phyloP scores from a whole-genome alignment of 2,113 vertebrate genomes.

The Kryptolebias marmoratus region DNA sequence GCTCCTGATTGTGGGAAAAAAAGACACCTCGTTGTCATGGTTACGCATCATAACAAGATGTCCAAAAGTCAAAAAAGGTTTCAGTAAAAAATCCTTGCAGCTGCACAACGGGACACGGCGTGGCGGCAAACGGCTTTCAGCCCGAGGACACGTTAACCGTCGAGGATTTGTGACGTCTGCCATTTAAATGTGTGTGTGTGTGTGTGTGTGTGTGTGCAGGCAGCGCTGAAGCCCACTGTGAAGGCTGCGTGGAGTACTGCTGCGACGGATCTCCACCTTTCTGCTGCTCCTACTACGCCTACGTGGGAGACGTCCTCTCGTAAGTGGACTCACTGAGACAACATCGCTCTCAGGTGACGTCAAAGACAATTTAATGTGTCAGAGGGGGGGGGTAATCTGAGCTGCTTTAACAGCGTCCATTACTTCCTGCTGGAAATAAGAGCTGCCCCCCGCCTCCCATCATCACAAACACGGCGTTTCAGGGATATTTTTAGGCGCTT shows the following conservation, averaged over 20 bases:
- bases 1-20: too few species aligned
- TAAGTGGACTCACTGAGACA: conserved; percentile 71
- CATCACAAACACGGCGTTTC: neutral
- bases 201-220: conserved; percentile 73
- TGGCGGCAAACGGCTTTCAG: too few species aligned
- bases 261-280: conserved; percentile 89
- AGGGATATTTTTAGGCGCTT: too few species aligned
- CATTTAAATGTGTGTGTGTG: neutral
- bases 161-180: too few species aligned
- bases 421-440: conserved; percentile 13
- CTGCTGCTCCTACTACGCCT: conserved; percentile 95
- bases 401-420: conserved; percentile 19
- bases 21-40: too few species aligned
- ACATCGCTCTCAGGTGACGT: neutral
- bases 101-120: too few species aligned
- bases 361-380: neutral
- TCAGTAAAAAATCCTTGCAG: too few species aligned
- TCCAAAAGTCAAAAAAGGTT: too few species aligned
- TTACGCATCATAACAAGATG: too few species aligned
- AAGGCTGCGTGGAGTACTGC: conserved; percentile 89
- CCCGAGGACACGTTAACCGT: too few species aligned
- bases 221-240: conserved; percentile 83
- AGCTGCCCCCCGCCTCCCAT: neutral
- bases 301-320: conserved; percentile 93
- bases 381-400: neutral